Evolutionary conservation across 1,140 invertebrate species (phyloP).

Genomic region (Branchinecta lindahli): DNA sequence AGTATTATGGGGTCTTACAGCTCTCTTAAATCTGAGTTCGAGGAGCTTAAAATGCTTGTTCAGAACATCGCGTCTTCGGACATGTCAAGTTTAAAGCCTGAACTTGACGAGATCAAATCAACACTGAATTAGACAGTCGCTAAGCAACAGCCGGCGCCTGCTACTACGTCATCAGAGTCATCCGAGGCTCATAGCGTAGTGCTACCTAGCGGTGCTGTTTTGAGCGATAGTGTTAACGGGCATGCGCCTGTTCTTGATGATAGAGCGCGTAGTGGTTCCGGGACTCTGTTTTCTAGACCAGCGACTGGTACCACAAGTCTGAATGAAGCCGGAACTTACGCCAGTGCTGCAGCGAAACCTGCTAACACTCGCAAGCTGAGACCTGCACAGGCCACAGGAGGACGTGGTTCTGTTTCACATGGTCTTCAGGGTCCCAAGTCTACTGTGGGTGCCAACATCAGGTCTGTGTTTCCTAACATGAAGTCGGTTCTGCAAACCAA

Average conservation of each 20-base stretch:
- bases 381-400: not conserved
- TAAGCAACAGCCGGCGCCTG: not conserved
- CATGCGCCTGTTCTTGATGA: not conserved
- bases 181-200: not conserved
- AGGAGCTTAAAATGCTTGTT: conserved; percentile 2
- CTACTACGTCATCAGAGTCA: not conserved
- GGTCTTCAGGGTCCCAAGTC: too few relatives aligned
- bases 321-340: not conserved
- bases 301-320: not conserved
- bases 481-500: too few relatives aligned
- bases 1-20: conserved; percentile 1
- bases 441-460: too few relatives aligned
- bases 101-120: not conserved
- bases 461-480: too few relatives aligned
- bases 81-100: not conserved
- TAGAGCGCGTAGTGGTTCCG: not conserved
- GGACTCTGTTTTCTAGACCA: not conserved
- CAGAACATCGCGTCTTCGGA: not conserved
- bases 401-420: not conserved
- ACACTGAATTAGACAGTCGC: not conserved
- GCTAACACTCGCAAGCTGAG: not conserved
- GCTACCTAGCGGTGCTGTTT: not conserved
- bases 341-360: conserved; percentile 7
- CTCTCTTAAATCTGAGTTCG: conserved; percentile 1
- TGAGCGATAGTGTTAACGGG: not conserved